These are phyloP conservation scores for Alcedo atthis DNA, from an alignment of 2,797 vertebrate species.

Conservation along the genomic window DNA sequence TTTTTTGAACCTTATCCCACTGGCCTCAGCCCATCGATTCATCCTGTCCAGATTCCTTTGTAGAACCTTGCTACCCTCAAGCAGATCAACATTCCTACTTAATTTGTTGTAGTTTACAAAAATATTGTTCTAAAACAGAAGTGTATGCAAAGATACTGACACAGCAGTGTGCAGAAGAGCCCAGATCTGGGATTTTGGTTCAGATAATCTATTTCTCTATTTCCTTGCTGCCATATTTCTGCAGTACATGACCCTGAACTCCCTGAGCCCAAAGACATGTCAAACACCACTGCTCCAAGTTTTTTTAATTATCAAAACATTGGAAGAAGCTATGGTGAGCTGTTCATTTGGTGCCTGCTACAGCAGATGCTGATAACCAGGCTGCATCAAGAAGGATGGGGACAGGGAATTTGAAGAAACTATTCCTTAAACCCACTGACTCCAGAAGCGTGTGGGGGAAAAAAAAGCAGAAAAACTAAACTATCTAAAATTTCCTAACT, in stretches of 20 bases:
- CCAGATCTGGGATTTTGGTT: background rate
- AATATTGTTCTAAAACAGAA: background rate
- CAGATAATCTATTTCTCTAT: background rate
- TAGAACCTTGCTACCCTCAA: background rate
- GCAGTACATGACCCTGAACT: background rate
- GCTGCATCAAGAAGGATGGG: background rate
- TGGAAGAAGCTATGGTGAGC: background rate
- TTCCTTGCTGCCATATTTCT: background rate
- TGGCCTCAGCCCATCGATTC: background rate
- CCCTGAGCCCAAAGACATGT: background rate
- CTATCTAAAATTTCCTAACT: background rate
- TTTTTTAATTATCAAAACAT: background rate
- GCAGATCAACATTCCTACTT: background rate
- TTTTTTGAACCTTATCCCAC: background rate
- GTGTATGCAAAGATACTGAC: background rate
- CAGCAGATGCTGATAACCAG: background rate
- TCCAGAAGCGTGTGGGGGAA: too few species aligned
- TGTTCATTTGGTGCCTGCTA: background rate
- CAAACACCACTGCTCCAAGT: background rate
- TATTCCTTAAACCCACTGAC: background rate
- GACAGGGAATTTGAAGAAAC: background rate
- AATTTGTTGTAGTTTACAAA: background rate
- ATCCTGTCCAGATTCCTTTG: background rate
- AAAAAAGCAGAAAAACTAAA: background rate
- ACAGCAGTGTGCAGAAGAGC: background rate